Base-by-base conservation (phyloP, 2,113 vertebrate genomes). In the Geococcyx californianus region DNA sequence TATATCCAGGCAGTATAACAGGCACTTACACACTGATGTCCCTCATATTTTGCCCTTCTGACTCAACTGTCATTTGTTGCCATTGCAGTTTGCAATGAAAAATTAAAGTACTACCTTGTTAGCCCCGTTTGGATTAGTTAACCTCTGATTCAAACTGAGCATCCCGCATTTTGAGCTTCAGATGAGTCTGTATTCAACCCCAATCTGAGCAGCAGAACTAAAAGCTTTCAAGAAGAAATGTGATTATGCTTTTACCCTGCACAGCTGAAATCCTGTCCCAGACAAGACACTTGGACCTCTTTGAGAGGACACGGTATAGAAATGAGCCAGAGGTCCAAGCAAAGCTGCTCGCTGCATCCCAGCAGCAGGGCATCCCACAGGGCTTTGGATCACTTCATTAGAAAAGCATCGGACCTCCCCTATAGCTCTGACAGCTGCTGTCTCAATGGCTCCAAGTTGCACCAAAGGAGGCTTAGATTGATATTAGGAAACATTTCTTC, bases 361-460 rank as follows among this genome's bases (percentile, higher is more conserved):
- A 62, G 70, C 24, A 11, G 3, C 1, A 6, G 49, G 25, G 18
- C 9, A 10, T 44, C 49, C 26, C 54, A 29, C 11, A 12, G 34
- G 8, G 26, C 15, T 26, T 25, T 3, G 31, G 56, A 28, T 26
- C 16, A 1, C 10, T 13, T 12, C 3, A 0, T 3, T 17, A 13
- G 29, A 42, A 52, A 66, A 36, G 25, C 2, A 2, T 40, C 23
- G 34, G n/a, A 49, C 36, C 79, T 54, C 42, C 40, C 40, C 40
- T 42, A 42, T 42, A 13, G 40, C 40, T 42, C 40, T 13, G 13
- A 42, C 40, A 42, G 40, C 40, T 42, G 40, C 40, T 10, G 40
- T 42, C 40, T 42, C 40, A 42, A 42, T 42, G 40, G 40, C 40
- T 42, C 40, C 40, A 42, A 42, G 40, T 42, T 42, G 40, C 40